Percentiles rank a stretch among this genome's conserved stretches.
Conservation (phyloP, 2,888 invertebrate species). For the Amblyjoppa fuscipennis region DNA sequence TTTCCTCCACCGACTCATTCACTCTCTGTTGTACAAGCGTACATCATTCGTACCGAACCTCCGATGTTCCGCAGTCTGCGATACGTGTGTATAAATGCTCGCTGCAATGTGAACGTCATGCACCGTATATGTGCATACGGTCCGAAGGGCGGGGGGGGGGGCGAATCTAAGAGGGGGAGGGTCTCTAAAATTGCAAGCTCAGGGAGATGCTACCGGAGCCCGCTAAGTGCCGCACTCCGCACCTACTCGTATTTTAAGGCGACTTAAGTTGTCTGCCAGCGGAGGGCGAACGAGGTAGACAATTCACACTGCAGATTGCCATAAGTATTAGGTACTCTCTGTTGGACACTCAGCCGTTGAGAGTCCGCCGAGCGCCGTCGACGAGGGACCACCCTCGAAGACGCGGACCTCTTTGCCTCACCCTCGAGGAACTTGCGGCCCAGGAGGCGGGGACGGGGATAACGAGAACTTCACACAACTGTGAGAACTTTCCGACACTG, state of each 20-base stretch:
- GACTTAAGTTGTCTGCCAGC: constrained; percentile 71
- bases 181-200: constrained; percentile 45
- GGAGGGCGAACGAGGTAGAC: not conserved
- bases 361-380: constrained; percentile 24
- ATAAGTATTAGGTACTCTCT: constrained; percentile 53
- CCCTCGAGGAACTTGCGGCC: constrained; percentile 24
- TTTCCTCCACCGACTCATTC: constrained; percentile 32
- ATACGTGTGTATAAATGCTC: constrained; percentile 23
- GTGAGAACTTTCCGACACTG: constrained; percentile 30
- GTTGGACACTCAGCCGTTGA: constrained; percentile 32
- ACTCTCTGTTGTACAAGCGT: constrained; percentile 22
- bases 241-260: constrained; percentile 70
- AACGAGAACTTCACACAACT: constrained; percentile 51
- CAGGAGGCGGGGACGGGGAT: not conserved
- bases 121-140: not conserved
- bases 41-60: constrained; percentile 18
- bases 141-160: not conserved
- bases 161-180: too few relatives aligned
- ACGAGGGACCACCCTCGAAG: constrained; percentile 2
- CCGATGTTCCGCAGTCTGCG: constrained; percentile 1
- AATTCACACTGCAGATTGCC: constrained; percentile 56
- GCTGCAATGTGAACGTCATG: constrained; percentile 22
- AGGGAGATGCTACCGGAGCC: constrained; percentile 17
- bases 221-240: constrained; percentile 53
- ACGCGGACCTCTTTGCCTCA: constrained; percentile 39